These are phyloP conservation scores for Osedax fenrisi DNA, from an alignment of 2,888 invertebrate genomes.

Conservation along the genomic window DNA sequence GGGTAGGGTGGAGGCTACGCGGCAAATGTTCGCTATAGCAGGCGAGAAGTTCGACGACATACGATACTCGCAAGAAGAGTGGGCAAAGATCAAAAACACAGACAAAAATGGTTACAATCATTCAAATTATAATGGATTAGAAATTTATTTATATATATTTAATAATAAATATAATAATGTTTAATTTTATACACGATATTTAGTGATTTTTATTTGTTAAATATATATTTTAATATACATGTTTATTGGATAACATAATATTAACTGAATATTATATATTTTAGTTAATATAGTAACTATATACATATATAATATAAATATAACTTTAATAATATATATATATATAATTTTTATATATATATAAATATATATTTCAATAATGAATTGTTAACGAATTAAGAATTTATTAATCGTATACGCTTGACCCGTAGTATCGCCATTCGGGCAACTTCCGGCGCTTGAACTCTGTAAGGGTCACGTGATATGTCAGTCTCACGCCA, in stretches of 20 bases:
- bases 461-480: neutral
- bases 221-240: neutral
- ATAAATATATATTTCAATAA: too few relatives aligned
- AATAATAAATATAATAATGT: neutral
- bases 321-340: too few relatives aligned
- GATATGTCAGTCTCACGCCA: neutral
- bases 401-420: too few relatives aligned
- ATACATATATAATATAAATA: too few relatives aligned
- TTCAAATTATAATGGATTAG: neutral
- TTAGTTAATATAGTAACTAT: too few relatives aligned
- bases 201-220: neutral
- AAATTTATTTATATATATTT: neutral
- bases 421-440: neutral
- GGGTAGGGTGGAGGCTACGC: neutral
- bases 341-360: too few relatives aligned
- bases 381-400: too few relatives aligned
- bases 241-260: too few relatives aligned
- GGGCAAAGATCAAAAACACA: neutral
- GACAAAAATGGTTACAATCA: neutral
- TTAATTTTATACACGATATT: neutral
- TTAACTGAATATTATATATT: too few relatives aligned
- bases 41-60: neutral
- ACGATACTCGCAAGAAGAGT: neutral
- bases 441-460: neutral
- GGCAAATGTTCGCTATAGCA: neutral